Percentiles rank a stretch among this genome's conserved stretches.
phyloP scores from a whole-genome alignment of 2,888 invertebrate genomes.

The Hypsopygia costalis region DNA sequence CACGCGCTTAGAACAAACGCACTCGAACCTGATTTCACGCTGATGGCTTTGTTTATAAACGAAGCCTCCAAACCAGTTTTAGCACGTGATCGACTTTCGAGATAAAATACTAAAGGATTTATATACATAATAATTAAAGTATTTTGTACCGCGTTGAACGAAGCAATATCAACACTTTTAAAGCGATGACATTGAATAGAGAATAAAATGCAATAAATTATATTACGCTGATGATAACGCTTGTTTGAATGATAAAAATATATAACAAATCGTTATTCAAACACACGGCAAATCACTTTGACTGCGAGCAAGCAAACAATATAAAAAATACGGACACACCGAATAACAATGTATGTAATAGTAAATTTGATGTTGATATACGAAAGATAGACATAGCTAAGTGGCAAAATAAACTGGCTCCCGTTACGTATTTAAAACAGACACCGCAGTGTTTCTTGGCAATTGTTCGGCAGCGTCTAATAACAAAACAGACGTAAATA shows the following conservation, averaged over 20 bases:
- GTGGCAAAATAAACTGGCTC: constrained; percentile 21
- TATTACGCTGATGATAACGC: too few species aligned
- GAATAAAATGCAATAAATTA: too few species aligned
- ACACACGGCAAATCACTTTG: too few species aligned
- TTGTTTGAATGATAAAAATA: too few species aligned
- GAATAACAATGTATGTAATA: neutral
- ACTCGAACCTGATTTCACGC: constrained; percentile 43
- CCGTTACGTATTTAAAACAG: constrained; percentile 17
- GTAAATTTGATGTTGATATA: neutral
- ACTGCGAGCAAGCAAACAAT: too few species aligned
- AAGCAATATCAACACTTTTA: too few species aligned
- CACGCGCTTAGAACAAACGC: constrained; percentile 46
- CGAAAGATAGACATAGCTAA: constrained; percentile 12
- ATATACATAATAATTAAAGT: too few species aligned
- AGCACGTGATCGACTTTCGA: constrained; percentile 22
- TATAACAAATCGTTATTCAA: too few species aligned
- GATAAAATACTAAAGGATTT: neutral
- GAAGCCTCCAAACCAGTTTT: constrained; percentile 40
- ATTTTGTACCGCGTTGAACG: too few species aligned
- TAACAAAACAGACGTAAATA: constrained; percentile 37
- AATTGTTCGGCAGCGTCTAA: constrained; percentile 31
- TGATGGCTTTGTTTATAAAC: constrained; percentile 48
- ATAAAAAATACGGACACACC: too few species aligned
- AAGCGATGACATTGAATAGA: too few species aligned
- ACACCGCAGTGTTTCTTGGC: constrained; percentile 34